Conservation (phyloP, 1,140 invertebrate genomes). For the Ganaspis sp. region DNA sequence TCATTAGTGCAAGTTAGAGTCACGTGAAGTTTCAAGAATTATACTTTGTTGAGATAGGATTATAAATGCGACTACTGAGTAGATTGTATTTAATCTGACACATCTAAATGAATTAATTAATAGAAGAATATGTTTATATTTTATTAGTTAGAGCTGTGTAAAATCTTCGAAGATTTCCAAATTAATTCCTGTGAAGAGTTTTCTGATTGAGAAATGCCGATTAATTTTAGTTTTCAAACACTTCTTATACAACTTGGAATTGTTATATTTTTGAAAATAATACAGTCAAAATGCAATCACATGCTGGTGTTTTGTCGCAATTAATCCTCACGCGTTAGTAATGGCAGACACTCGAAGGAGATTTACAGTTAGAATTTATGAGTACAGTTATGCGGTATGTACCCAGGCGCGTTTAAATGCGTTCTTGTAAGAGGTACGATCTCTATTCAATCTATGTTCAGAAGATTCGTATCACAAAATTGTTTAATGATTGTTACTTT, state of each 20-base stretch:
- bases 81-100: too few relatives aligned
- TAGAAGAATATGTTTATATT: too few relatives aligned
- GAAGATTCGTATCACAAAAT: not conserved
- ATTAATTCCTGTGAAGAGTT: too few relatives aligned
- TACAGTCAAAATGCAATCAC: not conserved
- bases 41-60: too few relatives aligned
- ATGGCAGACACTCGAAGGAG: conserved; percentile 41
- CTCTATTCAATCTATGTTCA: not conserved
- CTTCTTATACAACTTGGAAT: not conserved
- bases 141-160: too few relatives aligned
- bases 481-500: not conserved
- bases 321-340: conserved; percentile 50
- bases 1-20: too few relatives aligned
- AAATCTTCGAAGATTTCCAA: too few relatives aligned
- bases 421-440: not conserved
- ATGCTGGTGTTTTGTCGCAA: conserved; percentile 32
- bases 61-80: too few relatives aligned
- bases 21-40: too few relatives aligned
- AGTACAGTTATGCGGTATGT: conserved; percentile 52
- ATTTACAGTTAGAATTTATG: conserved; percentile 55
- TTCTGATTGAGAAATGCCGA: too few relatives aligned
- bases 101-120: too few relatives aligned
- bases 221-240: too few relatives aligned
- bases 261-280: not conserved
- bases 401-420: conserved; percentile 35